phyloP scores from a whole-genome alignment of 2,113 vertebrate species.

The Zootoca vivipara region DNA sequence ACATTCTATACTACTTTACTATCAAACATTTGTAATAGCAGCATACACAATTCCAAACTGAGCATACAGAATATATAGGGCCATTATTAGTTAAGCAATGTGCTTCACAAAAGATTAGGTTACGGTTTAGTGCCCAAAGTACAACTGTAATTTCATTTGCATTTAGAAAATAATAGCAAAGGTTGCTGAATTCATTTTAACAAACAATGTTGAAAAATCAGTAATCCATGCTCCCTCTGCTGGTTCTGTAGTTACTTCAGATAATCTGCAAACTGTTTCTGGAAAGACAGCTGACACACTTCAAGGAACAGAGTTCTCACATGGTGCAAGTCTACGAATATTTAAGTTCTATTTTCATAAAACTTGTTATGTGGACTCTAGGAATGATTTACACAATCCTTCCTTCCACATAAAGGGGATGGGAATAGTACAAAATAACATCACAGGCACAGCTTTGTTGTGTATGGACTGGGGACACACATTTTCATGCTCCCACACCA shows the following conservation, averaged over 20 bases:
- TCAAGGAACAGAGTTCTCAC: background rate
- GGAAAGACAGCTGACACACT: background rate
- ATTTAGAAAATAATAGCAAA: background rate
- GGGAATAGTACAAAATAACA: background rate
- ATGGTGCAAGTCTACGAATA: background rate
- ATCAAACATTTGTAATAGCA: background rate
- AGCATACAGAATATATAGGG: background rate
- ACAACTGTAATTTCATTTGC: background rate
- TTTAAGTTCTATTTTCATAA: background rate
- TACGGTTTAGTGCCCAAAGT: background rate
- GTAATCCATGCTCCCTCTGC: slow-evolving; percentile 64
- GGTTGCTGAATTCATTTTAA: background rate
- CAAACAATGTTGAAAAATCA: background rate
- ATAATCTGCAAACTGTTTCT: slow-evolving; percentile 4
- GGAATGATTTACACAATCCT: background rate
- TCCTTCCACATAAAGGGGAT: background rate
- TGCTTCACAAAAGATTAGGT: background rate
- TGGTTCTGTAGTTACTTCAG: slow-evolving; percentile 39
- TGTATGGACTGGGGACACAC: background rate
- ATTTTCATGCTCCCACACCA: background rate
- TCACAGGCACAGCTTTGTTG: background rate
- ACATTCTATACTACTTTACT: background rate
- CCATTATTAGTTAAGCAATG: background rate
- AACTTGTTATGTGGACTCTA: background rate
- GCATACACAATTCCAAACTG: background rate